Percentiles rank a stretch among this genome's conserved stretches.
Evolutionary conservation across 2,888 invertebrate species (phyloP).

Genomic region (Lapara coniferarum): DNA sequence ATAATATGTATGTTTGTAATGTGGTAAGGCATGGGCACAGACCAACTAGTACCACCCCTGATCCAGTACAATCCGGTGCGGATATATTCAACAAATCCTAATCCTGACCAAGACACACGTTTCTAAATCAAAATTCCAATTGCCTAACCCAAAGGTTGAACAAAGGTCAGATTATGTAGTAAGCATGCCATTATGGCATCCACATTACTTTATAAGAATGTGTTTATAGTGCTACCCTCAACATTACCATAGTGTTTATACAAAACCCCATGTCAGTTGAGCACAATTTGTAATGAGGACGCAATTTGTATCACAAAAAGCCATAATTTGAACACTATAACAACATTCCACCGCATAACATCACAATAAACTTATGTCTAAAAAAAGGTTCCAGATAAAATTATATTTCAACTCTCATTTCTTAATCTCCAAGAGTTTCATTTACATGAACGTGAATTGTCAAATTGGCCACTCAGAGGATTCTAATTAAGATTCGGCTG

Average conservation of each 20-base stretch:
- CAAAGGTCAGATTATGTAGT: too few relatives aligned
- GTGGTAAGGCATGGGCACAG: too few relatives aligned
- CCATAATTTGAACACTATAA: constrained; percentile 3
- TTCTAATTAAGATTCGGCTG: constrained; percentile 41
- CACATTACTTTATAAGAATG: not conserved
- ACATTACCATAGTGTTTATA: not conserved
- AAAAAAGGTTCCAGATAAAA: constrained; percentile 14
- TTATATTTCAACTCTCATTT: constrained; percentile 1
- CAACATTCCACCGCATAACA: not conserved
- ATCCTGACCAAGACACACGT: too few relatives aligned
- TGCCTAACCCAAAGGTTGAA: too few relatives aligned
- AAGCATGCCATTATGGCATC: not conserved
- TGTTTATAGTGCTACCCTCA: not conserved
- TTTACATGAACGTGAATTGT: constrained; percentile 23
- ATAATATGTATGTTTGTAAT: too few relatives aligned
- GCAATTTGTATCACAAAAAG: constrained; percentile 1
- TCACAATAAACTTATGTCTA: constrained; percentile 8
- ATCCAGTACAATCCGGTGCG: too few relatives aligned
- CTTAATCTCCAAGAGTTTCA: constrained; percentile 14
- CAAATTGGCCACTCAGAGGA: constrained; percentile 21
- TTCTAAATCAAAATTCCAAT: too few relatives aligned
- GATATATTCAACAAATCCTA: too few relatives aligned
- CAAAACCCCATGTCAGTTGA: not conserved
- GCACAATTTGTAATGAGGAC: constrained; percentile 3
- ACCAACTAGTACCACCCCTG: too few relatives aligned